Conservation (phyloP, 2,797 vertebrate species). For the Enteromius thamalakanensis region DNA sequence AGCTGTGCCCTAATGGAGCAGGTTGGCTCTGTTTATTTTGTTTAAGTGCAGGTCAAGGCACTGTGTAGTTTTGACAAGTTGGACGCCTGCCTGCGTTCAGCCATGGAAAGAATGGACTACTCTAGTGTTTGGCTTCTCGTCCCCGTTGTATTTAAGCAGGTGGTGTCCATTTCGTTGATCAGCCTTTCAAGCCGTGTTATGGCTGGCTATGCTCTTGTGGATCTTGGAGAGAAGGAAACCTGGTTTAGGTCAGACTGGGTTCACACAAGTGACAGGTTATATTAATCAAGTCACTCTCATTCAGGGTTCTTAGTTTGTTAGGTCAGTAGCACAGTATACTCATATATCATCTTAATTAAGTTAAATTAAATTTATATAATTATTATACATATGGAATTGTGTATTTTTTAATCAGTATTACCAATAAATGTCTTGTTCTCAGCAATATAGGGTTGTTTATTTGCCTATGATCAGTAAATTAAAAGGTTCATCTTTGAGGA, state of each 20-base stretch:
- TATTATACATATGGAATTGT: neutral
- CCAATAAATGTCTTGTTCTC: neutral
- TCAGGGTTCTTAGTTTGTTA: neutral
- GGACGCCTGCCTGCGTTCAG: slow-evolving; percentile 5
- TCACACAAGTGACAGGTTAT: slow-evolving; percentile 7
- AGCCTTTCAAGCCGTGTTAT: slow-evolving; percentile 30
- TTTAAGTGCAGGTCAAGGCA: slow-evolving; percentile 31
- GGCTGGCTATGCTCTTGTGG: slow-evolving; percentile 28
- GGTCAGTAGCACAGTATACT: neutral
- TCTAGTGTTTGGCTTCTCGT: slow-evolving; percentile 11
- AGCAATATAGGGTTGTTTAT: neutral
- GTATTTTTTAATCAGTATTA: neutral
- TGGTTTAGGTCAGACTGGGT: slow-evolving; percentile 22
- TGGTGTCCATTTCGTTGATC: slow-evolving; percentile 39
- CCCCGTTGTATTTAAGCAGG: slow-evolving; percentile 39
- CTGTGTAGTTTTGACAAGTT: slow-evolving; percentile 28
- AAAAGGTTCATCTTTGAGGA: slow-evolving; percentile 7
- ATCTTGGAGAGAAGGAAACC: slow-evolving; percentile 30
- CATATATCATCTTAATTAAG: neutral
- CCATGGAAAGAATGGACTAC: slow-evolving; percentile 16
- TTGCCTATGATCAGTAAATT: neutral
- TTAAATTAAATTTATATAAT: neutral
- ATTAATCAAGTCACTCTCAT: slow-evolving; percentile 25
- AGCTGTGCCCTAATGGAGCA: slow-evolving; percentile 26
- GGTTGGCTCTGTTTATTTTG: slow-evolving; percentile 35